Base-by-base conservation (phyloP, 1,140 invertebrate species). In the Lethocerus indicus region DNA sequence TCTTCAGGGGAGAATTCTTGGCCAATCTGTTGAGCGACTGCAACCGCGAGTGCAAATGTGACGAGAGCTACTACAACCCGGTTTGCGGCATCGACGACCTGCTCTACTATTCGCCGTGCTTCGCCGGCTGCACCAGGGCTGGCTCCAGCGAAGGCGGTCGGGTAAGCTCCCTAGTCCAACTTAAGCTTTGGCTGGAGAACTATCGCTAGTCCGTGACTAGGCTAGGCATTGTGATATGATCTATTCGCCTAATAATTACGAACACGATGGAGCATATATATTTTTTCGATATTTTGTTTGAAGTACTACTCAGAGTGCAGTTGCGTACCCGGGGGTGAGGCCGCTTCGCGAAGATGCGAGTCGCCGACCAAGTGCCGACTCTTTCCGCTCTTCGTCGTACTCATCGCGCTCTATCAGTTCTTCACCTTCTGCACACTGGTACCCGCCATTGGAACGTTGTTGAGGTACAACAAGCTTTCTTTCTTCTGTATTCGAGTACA, bases 21-120 rank as follows among this genome's bases (percentile, higher is more conserved):
- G 12, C n/a, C n/a, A 21, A 6, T 21, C 21, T 52, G 18, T 6
- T 16, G 13, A 64, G 68, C 23, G 23, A 56, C 2, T 84, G 81
- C 57, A 84, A 84, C 61, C 56, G 55, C n/a, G 68, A 66, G 2
- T 84, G 82, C 59, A 67, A 63, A 0, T 83, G 81, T 60, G 66
- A 63, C 5, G 62, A 58, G 44, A 63, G 60, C 5, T 60, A 71
- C 42, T 77, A 71, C 56, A 68, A 75, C 56, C 79, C 78, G 3
- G 76, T 87, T 52, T 91, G 87, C 64, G 85, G 85, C 6, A 71
- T 73, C 9, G 79, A 89, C 65, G 79, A 78, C 21, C 66, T 83
- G 21, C 81, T 82, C 55, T 90, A 88, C 62, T 88, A 79, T 64
- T 87, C 83, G 28, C 78, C 86, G 0, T 90, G 86, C 61, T 76